A percentile compares a stretch with the other conserved stretches of the same genome.
Evolutionary conservation across 2,113 vertebrate species (phyloP).

Genomic region (Pseudopodoces humilis): DNA sequence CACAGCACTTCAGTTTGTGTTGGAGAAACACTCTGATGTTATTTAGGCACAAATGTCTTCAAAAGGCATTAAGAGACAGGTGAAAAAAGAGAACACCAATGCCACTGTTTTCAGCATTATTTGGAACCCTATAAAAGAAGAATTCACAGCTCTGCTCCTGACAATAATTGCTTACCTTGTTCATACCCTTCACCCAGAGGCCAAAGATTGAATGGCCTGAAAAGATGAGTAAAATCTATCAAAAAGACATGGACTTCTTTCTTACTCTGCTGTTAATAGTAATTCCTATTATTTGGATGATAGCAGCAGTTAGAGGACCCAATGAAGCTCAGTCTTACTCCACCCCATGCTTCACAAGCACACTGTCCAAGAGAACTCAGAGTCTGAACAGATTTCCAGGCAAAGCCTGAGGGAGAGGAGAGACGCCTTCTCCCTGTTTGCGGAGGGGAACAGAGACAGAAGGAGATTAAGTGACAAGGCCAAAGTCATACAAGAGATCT

Average conservation of each 20-base stretch:
- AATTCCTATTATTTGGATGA: constrained; percentile 19
- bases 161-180: constrained; percentile 48
- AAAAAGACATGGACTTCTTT: constrained; percentile 25
- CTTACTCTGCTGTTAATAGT: constrained; percentile 11
- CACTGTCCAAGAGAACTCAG: constrained; percentile 1
- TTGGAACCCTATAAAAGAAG: constrained; percentile 16
- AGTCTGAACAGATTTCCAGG: constrained; percentile 37
- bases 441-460: constrained; percentile 35
- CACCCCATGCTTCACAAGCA: not conserved
- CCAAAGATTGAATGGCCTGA: constrained; percentile 46
- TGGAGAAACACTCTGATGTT: not conserved
- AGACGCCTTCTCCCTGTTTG: constrained; percentile 31
- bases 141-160: constrained; percentile 29
- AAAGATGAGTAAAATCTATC: constrained; percentile 56
- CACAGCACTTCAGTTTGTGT: not conserved
- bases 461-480: constrained; percentile 66
- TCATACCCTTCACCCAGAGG: constrained; percentile 47
- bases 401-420: constrained; percentile 43
- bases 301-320: not conserved
- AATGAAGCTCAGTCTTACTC: not conserved
- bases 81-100: not conserved
- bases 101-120: not conserved
- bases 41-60: constrained; percentile 27
- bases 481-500: constrained; percentile 62
- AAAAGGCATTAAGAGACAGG: constrained; percentile 13